Conservation (phyloP, 2,113 vertebrate genomes). For the Falco punctatus region DNA sequence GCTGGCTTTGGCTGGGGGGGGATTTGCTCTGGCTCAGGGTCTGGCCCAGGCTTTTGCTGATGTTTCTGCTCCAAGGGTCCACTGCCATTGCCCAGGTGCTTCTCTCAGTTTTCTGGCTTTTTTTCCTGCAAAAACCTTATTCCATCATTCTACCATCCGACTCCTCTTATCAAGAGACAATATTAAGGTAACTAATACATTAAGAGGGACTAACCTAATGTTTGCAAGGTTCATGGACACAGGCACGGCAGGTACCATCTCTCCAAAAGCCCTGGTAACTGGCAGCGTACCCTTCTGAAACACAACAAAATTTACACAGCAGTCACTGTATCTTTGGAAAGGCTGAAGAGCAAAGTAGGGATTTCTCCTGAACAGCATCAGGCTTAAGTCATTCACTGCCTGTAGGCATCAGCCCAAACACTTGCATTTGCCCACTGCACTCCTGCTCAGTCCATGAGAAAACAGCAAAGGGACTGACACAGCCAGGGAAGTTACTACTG, state of each 20-base stretch:
- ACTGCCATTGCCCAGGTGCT: no score
- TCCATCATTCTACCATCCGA: background rate
- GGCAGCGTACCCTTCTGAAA: background rate
- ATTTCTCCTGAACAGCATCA: background rate
- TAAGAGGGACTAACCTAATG: accelerated
- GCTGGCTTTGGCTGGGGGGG: background rate
- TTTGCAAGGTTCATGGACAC: background rate
- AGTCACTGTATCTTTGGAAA: background rate
- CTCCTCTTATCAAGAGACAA: background rate
- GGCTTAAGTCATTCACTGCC: background rate
- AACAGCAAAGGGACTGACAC: background rate
- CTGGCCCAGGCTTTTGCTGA: background rate
- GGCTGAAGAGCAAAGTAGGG: background rate
- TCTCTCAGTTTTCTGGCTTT: background rate
- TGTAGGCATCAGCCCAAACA: background rate
- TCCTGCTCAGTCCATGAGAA: background rate
- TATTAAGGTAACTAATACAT: background rate
- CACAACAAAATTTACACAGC: accelerated
- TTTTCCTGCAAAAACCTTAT: background rate
- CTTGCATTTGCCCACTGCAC: accelerated
- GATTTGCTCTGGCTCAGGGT: background rate
- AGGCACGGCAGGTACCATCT: background rate
- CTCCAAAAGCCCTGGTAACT: background rate
- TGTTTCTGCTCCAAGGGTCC: background rate
- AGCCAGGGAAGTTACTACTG: background rate